Evolutionary conservation across 2,113 vertebrate species (phyloP), one percentile per base, ranked within the genome.

Genomic region (Cyphomyrus plagiostoma): DNA sequence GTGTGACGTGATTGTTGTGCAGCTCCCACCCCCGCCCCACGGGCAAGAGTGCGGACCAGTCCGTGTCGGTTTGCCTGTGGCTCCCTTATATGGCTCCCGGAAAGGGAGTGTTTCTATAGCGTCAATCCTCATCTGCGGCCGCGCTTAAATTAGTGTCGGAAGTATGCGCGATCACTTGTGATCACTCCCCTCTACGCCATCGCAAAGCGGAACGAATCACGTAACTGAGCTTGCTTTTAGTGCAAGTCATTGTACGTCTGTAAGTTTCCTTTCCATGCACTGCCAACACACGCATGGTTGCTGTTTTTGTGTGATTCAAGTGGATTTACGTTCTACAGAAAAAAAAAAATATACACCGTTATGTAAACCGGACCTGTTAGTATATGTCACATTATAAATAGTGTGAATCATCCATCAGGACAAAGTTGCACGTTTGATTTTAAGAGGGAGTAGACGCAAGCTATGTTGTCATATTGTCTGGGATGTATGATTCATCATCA

Each of bases 81-180:
- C 42, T n/a, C 26, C 88, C 88, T 80, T 89, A 80, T 89, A 82
- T 80, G 88, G 48, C 26, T 52, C 3, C 15, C 66, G 88, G 30
- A 80, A 7, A 8, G 11, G 46, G 52, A 19, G 52, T 19, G 53
- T 21, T 56, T 56, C 19, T 21, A 56, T 5, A 56, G 19, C 53
- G 6, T 21, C 53, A 56, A 21, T 6, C 53, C 53, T 7, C 19
- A 1, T 21, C 19, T 6, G 53, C 53, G 19, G 53, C 53, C 19
- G 53, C 5, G 53, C 53, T 62, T n/a, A n/a, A n/a, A 1, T 56
- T 56, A 56, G 21, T 23, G 7, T 58, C 56, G 21, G 56, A 58
- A 45, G 77, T 17, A 45, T 2, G 10, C 35, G 15, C 42, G 39
- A 15, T 19, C n/a, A 9, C 23, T 66, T 70, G n/a, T 70, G n/a